phyloP scores from a whole-genome alignment of 92 coral and sea anemone genomes.

The Phenganax stokvisi region DNA sequence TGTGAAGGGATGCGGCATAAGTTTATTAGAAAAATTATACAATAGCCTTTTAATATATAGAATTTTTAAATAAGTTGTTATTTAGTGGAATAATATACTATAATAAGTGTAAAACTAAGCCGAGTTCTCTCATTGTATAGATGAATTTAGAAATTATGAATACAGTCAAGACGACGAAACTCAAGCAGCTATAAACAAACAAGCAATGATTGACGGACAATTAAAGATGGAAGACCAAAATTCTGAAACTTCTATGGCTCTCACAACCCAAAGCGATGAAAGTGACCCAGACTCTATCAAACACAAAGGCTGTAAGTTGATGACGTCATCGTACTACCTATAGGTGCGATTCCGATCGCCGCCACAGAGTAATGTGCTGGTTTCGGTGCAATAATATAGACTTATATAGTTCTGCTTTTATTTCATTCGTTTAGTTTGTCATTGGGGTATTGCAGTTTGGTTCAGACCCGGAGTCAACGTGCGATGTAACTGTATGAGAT shows the following conservation, averaged over 20 bases:
- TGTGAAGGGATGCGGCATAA: no score
- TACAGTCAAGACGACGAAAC: not conserved
- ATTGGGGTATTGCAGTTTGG: conserved; percentile 16
- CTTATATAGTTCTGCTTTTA: not conserved
- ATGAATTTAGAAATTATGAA: not conserved
- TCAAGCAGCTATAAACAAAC: not conserved
- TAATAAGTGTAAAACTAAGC: no score
- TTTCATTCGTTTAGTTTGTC: conserved; percentile 1
- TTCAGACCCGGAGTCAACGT: not conserved
- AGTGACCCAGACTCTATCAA: conserved; percentile 1
- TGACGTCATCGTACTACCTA: not conserved
- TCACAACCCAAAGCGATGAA: not conserved
- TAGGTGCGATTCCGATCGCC: not conserved
- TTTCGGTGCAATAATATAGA: not conserved
- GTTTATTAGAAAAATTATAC: no score
- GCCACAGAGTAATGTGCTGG: not conserved
- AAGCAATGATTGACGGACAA: not conserved
- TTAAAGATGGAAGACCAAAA: conserved; percentile 7
- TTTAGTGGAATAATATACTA: no score
- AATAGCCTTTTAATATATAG: no score
- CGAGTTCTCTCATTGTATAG: not conserved
- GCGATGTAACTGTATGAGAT: conserved; percentile 12
- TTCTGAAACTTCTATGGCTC: conserved; percentile 4
- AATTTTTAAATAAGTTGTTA: no score
- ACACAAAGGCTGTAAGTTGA: conserved; percentile 8